Percentiles rank a stretch among this genome's conserved stretches.
These are phyloP conservation scores for Caligus rogercresseyi DNA, from an alignment of 1,140 invertebrate species.

Conservation along the genomic window DNA sequence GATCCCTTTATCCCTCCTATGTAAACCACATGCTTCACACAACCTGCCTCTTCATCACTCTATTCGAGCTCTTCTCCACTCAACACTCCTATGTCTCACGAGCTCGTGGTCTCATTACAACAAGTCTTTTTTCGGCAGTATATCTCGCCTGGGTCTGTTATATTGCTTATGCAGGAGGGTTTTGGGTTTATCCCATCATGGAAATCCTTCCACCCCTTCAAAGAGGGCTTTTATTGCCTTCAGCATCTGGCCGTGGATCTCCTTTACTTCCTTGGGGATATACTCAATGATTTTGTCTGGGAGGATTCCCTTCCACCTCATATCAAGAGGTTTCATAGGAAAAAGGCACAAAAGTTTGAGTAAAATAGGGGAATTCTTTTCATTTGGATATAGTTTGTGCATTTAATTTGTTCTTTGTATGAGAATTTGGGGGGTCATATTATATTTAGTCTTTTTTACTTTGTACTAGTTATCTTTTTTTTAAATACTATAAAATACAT, in stretches of 20 bases:
- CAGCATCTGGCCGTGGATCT: not conserved
- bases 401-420: no score
- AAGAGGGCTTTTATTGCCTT: slow-evolving; percentile 5
- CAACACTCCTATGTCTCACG: slow-evolving; percentile 5
- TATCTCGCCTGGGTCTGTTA: slow-evolving; percentile 8
- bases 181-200: slow-evolving; percentile 20
- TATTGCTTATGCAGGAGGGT: slow-evolving; percentile 6
- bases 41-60: slow-evolving; percentile 2
- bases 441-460: no score
- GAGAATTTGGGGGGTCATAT: no score
- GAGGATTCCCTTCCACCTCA: not conserved
- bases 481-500: no score
- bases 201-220: slow-evolving; percentile 1
- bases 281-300: not conserved
- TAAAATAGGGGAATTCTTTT: no score
- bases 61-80: not conserved
- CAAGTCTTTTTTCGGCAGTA: not conserved
- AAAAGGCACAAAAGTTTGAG: not conserved
- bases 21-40: slow-evolving; percentile 19
- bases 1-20: slow-evolving; percentile 11
- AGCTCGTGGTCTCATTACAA: not conserved
- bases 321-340: not conserved
- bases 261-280: not conserved
- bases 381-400: no score
- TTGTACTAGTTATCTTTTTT: no score